Conservation (phyloP, 2,797 vertebrate genomes). For the Propithecus perrieri region DNA sequence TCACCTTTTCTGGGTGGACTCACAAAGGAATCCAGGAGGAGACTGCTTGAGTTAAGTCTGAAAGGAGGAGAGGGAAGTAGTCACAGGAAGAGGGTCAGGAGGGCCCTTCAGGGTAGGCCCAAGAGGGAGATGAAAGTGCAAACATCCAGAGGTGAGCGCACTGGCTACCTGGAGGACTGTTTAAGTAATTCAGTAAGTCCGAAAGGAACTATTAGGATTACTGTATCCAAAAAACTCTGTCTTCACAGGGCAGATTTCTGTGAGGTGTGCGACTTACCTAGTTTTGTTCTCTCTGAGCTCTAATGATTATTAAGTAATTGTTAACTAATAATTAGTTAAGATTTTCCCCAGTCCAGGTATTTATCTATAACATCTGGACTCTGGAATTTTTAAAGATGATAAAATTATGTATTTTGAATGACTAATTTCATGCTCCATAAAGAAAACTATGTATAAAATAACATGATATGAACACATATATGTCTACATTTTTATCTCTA, state of each 20-base stretch:
- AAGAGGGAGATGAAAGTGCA: neutral
- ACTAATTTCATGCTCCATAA: neutral
- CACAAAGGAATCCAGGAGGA: neutral
- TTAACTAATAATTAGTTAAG: neutral
- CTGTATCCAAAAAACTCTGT: neutral
- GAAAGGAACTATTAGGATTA: neutral
- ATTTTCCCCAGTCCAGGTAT: neutral
- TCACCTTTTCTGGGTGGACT: neutral
- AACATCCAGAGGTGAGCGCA: neutral
- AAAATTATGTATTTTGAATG: neutral
- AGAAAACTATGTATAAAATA: slow-evolving; percentile 4
- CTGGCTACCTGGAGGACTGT: neutral
- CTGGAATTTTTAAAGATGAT: neutral
- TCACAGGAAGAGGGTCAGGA: neutral
- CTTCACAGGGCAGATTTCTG: neutral
- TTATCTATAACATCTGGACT: neutral
- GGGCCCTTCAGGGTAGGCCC: neutral
- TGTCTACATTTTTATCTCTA: neutral
- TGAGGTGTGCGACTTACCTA: neutral
- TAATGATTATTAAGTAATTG: neutral
- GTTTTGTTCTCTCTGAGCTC: neutral
- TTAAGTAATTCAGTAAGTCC: neutral
- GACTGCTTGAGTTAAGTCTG: neutral
- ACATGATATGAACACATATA: neutral
- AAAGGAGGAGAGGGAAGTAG: neutral